A percentile compares a stretch with the other conserved stretches of the same genome.
Evolutionary conservation across 2,797 vertebrate genomes (phyloP).

Genomic region (Choloepus didactylus): DNA sequence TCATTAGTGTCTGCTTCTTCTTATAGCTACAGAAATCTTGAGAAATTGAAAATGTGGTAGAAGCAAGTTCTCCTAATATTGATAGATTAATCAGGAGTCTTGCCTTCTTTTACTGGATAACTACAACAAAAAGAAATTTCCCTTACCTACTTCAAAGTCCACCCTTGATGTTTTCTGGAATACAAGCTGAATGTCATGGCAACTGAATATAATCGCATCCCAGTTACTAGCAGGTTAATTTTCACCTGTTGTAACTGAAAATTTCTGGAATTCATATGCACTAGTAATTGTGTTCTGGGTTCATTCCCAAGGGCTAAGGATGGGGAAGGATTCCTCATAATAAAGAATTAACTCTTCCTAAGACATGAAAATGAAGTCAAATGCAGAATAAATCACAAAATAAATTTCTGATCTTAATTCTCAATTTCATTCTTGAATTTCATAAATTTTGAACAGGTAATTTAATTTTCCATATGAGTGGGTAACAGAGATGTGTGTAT

Average conservation of each 20-base stretch:
- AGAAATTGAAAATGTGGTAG: slow-evolving; percentile 52
- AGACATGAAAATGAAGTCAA: slow-evolving; percentile 39
- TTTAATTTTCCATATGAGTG: slow-evolving; percentile 6
- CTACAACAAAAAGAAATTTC: background rate
- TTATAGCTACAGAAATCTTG: background rate
- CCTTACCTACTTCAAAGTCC: slow-evolving; percentile 15
- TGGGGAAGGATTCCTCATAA: background rate
- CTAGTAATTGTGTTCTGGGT: background rate
- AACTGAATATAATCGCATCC: slow-evolving; percentile 10
- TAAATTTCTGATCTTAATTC: slow-evolving; percentile 1
- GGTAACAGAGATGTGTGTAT: background rate
- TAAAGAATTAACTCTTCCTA: slow-evolving; percentile 34
- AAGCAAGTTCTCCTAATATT: slow-evolving; percentile 51
- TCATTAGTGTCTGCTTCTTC: slow-evolving; percentile 36
- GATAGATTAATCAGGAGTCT: slow-evolving; percentile 34
- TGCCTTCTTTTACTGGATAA: background rate
- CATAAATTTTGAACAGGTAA: slow-evolving; percentile 20
- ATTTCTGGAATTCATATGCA: background rate
- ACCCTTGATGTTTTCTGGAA: slow-evolving; percentile 44
- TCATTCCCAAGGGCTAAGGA: slow-evolving; percentile 14
- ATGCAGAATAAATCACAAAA: background rate
- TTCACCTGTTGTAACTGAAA: slow-evolving; percentile 61
- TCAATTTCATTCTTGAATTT: slow-evolving; percentile 60
- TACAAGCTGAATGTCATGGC: slow-evolving; percentile 33
- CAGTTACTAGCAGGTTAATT: slow-evolving; percentile 66